Evolutionary conservation across 2,113 vertebrate genomes (phyloP), one percentile per base, ranked within the genome.

Genomic region (Delphinus delphis): DNA sequence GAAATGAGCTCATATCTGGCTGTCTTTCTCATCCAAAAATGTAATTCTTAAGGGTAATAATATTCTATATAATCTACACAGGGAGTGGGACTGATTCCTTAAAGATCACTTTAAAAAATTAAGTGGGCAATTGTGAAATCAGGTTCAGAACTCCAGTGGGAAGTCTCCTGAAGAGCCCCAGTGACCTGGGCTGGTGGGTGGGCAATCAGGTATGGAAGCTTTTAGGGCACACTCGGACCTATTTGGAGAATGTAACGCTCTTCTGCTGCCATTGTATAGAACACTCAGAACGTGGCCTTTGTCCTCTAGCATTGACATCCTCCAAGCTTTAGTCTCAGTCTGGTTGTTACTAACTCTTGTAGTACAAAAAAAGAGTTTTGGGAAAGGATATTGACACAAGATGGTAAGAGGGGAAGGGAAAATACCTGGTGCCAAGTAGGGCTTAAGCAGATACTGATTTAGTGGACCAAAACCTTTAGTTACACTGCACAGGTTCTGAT

Each of bases 11-110:
- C 62, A 86, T 25, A 86, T 81, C 62, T 93, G 86, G 71, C 36
- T 67, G 73, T 25, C 47, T 84, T 71, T 93, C 77, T 92, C 68
- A 80, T 55, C 33, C 26, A 53, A 93, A 93, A 65, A 71, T 87
- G 53, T 58, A 92, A 76, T 84, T 93, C 63, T 82, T 88, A 92
- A 96, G 80, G 53, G 33, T 85, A 88, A 93, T 76, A 95, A 47
- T 85, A 80, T 21, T 93, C 58, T 96, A 55, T 81, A n/a, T 93
- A 94, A 70, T 84, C 26, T 93, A 76, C 31, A 94, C 67, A 86
- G 62, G 47, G 67, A 53, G 11, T 58, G 21, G 26, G 63, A 62
- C 17, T 77, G 36, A 93, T 91, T 93, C 31, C 38, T 92, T 62
- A 63, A 96, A 89, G 67, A 73, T 38, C 25, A 58, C 55, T 92